Base-by-base conservation (phyloP, 2,113 vertebrate genomes). In the Apus apus region DNA sequence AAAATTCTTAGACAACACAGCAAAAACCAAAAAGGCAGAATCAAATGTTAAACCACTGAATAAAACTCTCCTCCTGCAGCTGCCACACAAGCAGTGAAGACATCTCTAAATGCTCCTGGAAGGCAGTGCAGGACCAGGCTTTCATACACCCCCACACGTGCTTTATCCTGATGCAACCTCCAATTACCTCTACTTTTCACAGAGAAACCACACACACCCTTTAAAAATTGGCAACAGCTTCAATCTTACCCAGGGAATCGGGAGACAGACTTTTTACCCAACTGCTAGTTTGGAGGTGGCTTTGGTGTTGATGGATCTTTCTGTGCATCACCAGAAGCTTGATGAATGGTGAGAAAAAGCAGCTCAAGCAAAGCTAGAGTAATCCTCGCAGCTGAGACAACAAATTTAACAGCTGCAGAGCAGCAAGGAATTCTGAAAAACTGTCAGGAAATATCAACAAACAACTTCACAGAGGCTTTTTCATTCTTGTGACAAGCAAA, bases 321-420 rank as follows among this genome's bases (percentile, higher is more conserved):
- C 93, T 30, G 32, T 67, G 91, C 93, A 62, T 93, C 89, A 75
- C 77, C 90, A 96, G 85, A 58, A 96, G 91, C 27, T 76, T 34
- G 94, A 93, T 81, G 93, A 92, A 75, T 72, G 88, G 96, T 89
- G 93, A 95, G 96, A 94, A 96, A 96, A 92, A 0, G 58, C 94
- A 84, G 92, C 89, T 90, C 75, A 20, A 87, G 94, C 89, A 93
- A 90, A 96, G 92, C 96, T 94, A 54, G 82, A 91, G 96, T 77
- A 48, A 93, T 89, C 76, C 92, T 94, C 78, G 27, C 94, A 93
- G 96, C 96, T 96, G 96, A 97, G 94, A 85, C 86, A 96, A 96
- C 94, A 94, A 94, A 95, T 89, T 61, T 43, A 88, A 91, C 94
- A 96, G 96, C 94, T 97, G 96, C 94, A 61, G 96, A 96, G 90